phyloP scores from a whole-genome alignment of 2,888 invertebrate species.

The Pardosa pseudoannulata region DNA sequence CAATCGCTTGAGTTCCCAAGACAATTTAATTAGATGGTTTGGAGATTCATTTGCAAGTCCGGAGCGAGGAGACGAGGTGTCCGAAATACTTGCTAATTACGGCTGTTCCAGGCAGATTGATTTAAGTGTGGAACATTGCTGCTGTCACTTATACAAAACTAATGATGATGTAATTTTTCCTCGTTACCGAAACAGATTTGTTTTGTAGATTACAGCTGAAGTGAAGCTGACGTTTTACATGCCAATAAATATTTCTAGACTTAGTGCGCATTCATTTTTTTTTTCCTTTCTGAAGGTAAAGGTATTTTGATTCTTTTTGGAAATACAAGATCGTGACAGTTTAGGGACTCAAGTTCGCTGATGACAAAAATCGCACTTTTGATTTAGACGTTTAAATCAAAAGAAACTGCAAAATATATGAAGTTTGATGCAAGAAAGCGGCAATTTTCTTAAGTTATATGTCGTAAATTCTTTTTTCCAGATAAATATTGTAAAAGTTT shows the following conservation, averaged over 20 bases:
- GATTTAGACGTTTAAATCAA: too few relatives aligned
- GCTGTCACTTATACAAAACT: conserved; percentile 47
- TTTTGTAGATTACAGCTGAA: background rate
- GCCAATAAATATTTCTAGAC: background rate
- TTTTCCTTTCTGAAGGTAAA: background rate
- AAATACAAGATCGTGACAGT: background rate
- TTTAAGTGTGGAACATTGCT: conserved; percentile 46
- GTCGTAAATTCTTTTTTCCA: too few relatives aligned
- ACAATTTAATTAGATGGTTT: conserved; percentile 63
- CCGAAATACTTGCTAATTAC: conserved; percentile 58
- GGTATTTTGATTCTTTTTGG: background rate
- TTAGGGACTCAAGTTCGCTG: background rate
- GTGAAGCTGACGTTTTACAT: background rate
- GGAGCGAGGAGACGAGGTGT: background rate
- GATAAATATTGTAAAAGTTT: too few relatives aligned
- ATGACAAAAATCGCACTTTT: too few relatives aligned
- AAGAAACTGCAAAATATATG: too few relatives aligned
- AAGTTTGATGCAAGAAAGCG: too few relatives aligned
- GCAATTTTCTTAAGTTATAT: too few relatives aligned
- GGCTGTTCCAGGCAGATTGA: conserved; percentile 54
- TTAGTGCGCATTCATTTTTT: background rate
- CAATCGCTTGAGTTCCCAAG: conserved; percentile 32
- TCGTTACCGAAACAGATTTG: conserved; percentile 12
- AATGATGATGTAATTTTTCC: conserved; percentile 60
- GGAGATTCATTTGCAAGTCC: conserved; percentile 25